phyloP scores from a whole-genome alignment of 2,113 vertebrate species.

The Leiothrix lutea region DNA sequence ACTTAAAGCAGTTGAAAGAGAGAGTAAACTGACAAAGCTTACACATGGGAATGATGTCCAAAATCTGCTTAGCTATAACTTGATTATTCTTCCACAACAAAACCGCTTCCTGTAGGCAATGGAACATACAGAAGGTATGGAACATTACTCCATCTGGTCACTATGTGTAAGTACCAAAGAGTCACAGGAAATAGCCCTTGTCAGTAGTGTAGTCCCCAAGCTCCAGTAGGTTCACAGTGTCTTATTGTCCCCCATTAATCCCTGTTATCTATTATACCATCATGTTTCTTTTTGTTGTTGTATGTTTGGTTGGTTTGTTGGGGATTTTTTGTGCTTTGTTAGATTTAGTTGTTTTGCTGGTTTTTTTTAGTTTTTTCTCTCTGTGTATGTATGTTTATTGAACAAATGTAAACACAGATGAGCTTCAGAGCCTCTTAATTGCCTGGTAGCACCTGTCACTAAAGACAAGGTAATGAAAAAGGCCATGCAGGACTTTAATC shows the following conservation, averaged over 20 bases:
- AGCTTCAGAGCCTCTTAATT: neutral
- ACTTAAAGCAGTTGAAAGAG: neutral
- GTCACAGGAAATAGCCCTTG: neutral
- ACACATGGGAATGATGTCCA: neutral
- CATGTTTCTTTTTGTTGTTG: neutral
- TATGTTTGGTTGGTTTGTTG: neutral
- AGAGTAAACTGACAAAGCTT: neutral
- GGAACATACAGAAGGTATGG: neutral
- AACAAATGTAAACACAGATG: neutral
- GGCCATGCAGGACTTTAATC: rapidly evolving
- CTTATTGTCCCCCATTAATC: neutral
- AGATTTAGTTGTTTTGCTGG: neutral
- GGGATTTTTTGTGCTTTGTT: neutral
- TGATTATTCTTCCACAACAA: neutral
- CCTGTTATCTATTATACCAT: rapidly evolving
- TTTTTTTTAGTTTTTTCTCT: rapidly evolving
- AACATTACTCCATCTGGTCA: neutral
- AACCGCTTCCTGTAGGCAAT: neutral
- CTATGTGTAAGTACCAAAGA: neutral
- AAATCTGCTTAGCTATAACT: neutral
- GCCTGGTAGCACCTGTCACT: neutral
- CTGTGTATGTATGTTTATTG: neutral
- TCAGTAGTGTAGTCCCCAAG: neutral
- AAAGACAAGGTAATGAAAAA: neutral
- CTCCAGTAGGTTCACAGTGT: neutral